These are phyloP conservation scores for Eupithecia subfuscata DNA, from an alignment of 2,888 invertebrate genomes.

Conservation along the genomic window DNA sequence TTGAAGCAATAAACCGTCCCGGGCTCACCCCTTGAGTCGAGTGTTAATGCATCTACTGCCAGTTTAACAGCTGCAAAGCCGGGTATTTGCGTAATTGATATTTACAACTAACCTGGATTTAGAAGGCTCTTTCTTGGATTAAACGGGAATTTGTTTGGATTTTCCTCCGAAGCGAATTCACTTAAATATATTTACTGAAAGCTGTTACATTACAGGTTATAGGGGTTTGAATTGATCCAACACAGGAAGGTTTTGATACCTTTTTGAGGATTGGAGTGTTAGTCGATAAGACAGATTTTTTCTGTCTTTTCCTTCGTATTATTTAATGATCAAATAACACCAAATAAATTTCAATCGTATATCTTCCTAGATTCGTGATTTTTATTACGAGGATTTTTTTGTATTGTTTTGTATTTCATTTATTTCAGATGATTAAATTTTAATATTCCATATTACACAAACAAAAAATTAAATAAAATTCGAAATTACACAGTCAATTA, in stretches of 20 bases:
- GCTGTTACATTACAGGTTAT: slow-evolving; percentile 61
- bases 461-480: no score
- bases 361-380: neutral
- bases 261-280: slow-evolving; percentile 13
- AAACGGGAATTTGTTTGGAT: slow-evolving; percentile 77
- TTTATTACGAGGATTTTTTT: neutral
- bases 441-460: no score
- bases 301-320: neutral
- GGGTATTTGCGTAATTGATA: slow-evolving; percentile 82
- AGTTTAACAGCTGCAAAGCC: slow-evolving; percentile 60
- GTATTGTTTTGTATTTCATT: no score
- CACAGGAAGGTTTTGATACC: slow-evolving; percentile 34
- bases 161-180: slow-evolving; percentile 71
- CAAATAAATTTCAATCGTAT: neutral
- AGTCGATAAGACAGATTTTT: neutral
- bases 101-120: slow-evolving; percentile 83
- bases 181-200: slow-evolving; percentile 75
- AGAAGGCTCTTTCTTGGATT: slow-evolving; percentile 74
- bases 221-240: slow-evolving; percentile 44
- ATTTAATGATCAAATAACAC: neutral
- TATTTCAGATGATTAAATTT: no score
- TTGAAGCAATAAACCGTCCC: slow-evolving; percentile 44
- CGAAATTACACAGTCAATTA: no score
- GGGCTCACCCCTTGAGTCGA: slow-evolving; percentile 54
- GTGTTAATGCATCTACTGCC: slow-evolving; percentile 47